Base-by-base conservation (phyloP, 1,140 invertebrate genomes). In the Drosophila pseudoananassae region DNA sequence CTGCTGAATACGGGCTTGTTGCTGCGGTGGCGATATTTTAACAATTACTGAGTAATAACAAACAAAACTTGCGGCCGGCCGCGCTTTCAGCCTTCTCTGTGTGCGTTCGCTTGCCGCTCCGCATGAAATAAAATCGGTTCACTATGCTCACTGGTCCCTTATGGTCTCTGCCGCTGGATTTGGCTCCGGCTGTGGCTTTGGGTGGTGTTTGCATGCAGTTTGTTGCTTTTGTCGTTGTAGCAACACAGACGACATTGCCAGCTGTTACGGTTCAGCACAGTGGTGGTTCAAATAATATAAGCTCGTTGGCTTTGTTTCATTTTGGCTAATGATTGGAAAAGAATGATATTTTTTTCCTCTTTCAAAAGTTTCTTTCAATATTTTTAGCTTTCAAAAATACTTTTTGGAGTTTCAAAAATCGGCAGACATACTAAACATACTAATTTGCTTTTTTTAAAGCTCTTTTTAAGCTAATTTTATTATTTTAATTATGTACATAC, bases 111-210 rank as follows among this genome's bases (percentile, higher is more conserved):
- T 17, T 2, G 20, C 20, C 45, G 68, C 74, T 45, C 71, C 74
- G 50, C 90, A 91, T 91, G 89, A 87, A 91, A 91, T 91, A 91
- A 87, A 91, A 91, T 78, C 89, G 68, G 78, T 91, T 75, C 90
- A 61, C 70, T 91, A 87, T 91, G 76, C 68, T 70, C 80, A 81
- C 53, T 17, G 33, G 38, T 27, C 25, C 38, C 14, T 14, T 7
- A n/a, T 55, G 20, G 63, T 68, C 63, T 63, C 65, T 20, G 20
- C 2, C 20, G 20, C 20, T 20, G 20, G 20, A 20, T 20, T 20
- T 20, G 20, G 20, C 69, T 56, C 66, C 31, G 60, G 36, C 36
- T 36, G 38, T 36, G 52, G 33, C 52, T 40, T 56, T 36, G 23
- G 25, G 23, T 50, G 47, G 14, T 52, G 47, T 31, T 29, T 50